Evolutionary conservation across 1,140 invertebrate genomes (phyloP), one percentile per base, ranked within the genome.

Genomic region (Physella acuta): DNA sequence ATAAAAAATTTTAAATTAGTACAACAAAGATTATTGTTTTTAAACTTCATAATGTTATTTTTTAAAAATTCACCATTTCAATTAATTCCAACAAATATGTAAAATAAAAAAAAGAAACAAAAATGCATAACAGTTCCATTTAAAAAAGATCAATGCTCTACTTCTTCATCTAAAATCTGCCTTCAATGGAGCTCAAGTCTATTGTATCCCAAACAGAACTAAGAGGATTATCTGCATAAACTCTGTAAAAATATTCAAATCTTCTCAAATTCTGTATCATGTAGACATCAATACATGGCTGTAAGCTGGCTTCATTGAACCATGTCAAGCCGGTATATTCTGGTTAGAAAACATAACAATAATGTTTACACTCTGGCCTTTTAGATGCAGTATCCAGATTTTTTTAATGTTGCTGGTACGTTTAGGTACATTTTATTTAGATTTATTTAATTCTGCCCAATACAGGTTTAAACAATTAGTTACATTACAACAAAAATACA

Each of bases 191-290:
- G 37, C 51, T 69, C 31, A 76, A 34, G 52, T 76, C 75, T 20
- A 76, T 71, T 28, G 68, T 56, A 59, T 76, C 75, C 70, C 71
- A 76, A 3, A 72, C 68, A 68, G 36, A 72, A 62, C 71, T 76
- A 8, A 76, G 75, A 11, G 75, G 75, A 55, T 76, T 76, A 60
- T 74, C 72, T 30, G 72, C 75, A 52, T 72, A 76, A 33, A 76
- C 72, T 55, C 71, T 68, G 59, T 64, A 76, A 39, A 74, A 70
- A 68, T 76, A 74, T 37, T 76, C 75, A 39, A 34, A 65, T 53
- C 71, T 39, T 17, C 56, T 65, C 16, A 75, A 51, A 53, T 61
- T 75, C 70, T 75, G 73, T 37, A 61, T 68, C 64, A 72, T 28
- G 60, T 73, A 75, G 20, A 75, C 71, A 62, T 75, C 52, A 65